A percentile compares a stretch with the other conserved stretches of the same genome.
Conservation (phyloP, 1,140 invertebrate species). For the Lerema accius region DNA sequence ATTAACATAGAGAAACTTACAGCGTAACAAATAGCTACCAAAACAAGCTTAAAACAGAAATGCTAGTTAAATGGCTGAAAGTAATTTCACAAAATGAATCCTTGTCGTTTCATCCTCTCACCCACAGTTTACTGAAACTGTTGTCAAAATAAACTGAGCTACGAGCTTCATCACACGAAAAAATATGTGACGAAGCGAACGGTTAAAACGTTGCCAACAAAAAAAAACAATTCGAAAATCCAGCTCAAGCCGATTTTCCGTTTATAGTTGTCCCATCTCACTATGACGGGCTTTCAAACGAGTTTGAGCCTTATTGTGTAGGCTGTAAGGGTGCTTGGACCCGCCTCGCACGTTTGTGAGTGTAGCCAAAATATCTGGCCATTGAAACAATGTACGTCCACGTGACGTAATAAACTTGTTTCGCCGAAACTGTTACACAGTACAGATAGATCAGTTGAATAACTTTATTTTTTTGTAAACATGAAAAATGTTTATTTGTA, state of each 20-base stretch:
- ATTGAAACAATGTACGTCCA: constrained; percentile 34
- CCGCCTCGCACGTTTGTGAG: constrained; percentile 2
- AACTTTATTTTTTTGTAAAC: neutral
- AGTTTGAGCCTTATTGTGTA: constrained; percentile 1
- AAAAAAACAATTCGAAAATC: constrained; percentile 27
- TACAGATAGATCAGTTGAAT: neutral
- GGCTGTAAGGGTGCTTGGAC: neutral
- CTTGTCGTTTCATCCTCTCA: neutral
- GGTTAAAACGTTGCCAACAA: constrained; percentile 25
- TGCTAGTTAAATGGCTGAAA: constrained; percentile 13
- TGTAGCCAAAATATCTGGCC: constrained; percentile 32
- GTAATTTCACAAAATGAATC: neutral
- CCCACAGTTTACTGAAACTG: constrained; percentile 24
- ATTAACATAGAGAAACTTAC: no score
- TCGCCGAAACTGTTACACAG: constrained; percentile 25
- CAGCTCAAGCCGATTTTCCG: constrained; percentile 28
- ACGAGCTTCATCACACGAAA: constrained; percentile 26
- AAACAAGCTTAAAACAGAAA: constrained; percentile 22
- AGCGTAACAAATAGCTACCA: no score
- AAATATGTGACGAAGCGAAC: constrained; percentile 33
- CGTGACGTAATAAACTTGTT: constrained; percentile 32
- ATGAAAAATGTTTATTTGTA: no score
- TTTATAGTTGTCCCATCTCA: constrained; percentile 16
- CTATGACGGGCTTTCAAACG: neutral
- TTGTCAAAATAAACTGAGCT: constrained; percentile 33